Conservation (phyloP, 2,797 vertebrate genomes). For the Coregonus sp. region DNA sequence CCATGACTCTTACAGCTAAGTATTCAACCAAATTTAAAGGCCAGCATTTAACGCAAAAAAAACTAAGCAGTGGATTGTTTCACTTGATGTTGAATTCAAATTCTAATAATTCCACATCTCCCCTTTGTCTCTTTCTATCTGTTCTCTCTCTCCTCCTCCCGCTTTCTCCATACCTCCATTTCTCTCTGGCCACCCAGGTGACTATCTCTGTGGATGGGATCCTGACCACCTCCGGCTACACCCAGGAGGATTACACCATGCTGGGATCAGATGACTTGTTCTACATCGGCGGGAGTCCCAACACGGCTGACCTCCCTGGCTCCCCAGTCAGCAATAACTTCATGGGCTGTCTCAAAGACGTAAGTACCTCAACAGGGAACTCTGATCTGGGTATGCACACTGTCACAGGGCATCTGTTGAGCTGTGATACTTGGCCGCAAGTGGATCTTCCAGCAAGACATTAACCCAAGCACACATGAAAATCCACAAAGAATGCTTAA, state of each 20-base stretch:
- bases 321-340: slow-evolving; percentile 98
- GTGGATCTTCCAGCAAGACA: too few species aligned
- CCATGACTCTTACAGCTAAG: slow-evolving; percentile 51
- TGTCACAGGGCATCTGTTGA: too few species aligned
- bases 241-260: slow-evolving; percentile 97
- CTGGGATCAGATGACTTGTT: slow-evolving; percentile 95
- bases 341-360: slow-evolving; percentile 95
- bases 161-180: slow-evolving; percentile 6
- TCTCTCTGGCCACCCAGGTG: slow-evolving; percentile 72
- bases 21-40: slow-evolving; percentile 55
- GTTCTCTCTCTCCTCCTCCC: slow-evolving; percentile 12
- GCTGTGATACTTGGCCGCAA: too few species aligned
- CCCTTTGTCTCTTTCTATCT: slow-evolving; percentile 5
- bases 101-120: background rate
- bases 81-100: slow-evolving; percentile 20
- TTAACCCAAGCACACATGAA: too few species aligned
- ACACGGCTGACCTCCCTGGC: slow-evolving; percentile 91
- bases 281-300: slow-evolving; percentile 93
- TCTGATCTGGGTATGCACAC: too few species aligned
- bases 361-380: slow-evolving; percentile 69
- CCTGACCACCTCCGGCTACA: slow-evolving; percentile 93
- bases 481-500: too few species aligned
- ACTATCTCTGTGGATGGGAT: slow-evolving; percentile 94
- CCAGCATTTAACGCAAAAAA: slow-evolving; percentile 11
- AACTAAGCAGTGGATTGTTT: too few species aligned